A percentile compares a stretch with the other conserved stretches of the same genome.
Evolutionary conservation across 2,888 invertebrate species (phyloP).

Genomic region (Drosophila infuscata): DNA sequence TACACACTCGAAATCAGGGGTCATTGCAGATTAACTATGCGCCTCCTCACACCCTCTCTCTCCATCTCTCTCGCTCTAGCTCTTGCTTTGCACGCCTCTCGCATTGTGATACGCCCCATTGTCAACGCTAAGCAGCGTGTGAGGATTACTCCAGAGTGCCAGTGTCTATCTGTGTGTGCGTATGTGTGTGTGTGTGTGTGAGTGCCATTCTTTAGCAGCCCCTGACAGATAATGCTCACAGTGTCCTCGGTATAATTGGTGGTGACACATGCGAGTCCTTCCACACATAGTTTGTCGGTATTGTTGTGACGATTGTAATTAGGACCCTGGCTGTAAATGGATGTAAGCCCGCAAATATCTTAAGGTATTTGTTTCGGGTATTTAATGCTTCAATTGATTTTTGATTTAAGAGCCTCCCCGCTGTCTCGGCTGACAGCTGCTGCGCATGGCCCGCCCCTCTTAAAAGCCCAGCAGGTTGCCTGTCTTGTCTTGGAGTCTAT

Average conservation of each 20-base stretch:
- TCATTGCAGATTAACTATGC: constrained; percentile 73
- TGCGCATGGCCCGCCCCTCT: constrained; percentile 11
- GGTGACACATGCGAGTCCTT: constrained; percentile 68
- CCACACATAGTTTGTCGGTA: constrained; percentile 13
- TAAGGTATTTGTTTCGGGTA: constrained; percentile 63
- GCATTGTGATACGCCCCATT: constrained; percentile 57
- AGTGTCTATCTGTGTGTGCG: not conserved
- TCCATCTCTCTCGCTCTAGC: not conserved
- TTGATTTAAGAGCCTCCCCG: constrained; percentile 64
- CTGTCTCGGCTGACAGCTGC: constrained; percentile 51
- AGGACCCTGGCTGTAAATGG: constrained; percentile 18
- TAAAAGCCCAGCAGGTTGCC: constrained; percentile 72
- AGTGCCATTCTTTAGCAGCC: constrained; percentile 57
- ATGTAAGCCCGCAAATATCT: constrained; percentile 40
- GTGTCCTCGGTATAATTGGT: constrained; percentile 79
- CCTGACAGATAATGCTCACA: constrained; percentile 46
- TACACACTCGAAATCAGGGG: constrained; percentile 43
- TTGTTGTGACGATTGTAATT: constrained; percentile 68
- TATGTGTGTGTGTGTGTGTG: not conserved
- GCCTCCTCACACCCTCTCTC: constrained; percentile 52
- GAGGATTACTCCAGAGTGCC: constrained; percentile 61
- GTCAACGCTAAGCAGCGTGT: constrained; percentile 73
- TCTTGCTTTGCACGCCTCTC: constrained; percentile 53
- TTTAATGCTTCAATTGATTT: constrained; percentile 80
- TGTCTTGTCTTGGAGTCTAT: constrained; percentile 23